Conservation (phyloP, 1,140 invertebrate genomes). For the Zaprionus vittiger region DNA sequence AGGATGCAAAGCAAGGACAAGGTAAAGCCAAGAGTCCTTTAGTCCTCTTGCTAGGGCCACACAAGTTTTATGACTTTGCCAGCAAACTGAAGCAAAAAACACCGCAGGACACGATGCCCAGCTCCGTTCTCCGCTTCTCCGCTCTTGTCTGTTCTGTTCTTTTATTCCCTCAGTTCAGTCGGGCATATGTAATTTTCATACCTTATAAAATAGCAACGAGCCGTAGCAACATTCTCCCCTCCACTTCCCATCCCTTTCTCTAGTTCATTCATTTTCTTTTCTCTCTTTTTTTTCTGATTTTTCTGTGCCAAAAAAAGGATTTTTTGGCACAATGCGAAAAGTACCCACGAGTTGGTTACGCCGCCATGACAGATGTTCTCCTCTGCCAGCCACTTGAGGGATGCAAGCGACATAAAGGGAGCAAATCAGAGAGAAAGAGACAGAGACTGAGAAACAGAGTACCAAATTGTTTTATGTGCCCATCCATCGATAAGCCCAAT, state of each 20-base stretch:
- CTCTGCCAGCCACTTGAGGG: conserved; percentile 26
- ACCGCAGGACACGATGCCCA: conserved; percentile 1
- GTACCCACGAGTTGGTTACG: neutral
- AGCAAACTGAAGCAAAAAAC: conserved; percentile 13
- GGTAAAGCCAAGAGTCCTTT: conserved; percentile 38
- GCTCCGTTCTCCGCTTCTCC: neutral
- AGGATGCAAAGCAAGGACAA: conserved; percentile 61
- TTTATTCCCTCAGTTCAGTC: conserved; percentile 17
- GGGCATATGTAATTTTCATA: conserved; percentile 66
- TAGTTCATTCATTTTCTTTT: neutral
- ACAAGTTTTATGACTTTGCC: conserved; percentile 41
- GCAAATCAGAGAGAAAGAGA: neutral
- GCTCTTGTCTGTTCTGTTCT: conserved; percentile 14
- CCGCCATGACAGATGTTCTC: conserved; percentile 35
- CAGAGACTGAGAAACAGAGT: conserved; percentile 16
- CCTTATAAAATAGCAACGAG: conserved; percentile 57
- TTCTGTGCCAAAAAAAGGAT: conserved; percentile 41
- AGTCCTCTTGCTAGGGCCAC: neutral
- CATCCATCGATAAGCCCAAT: conserved; percentile 77
- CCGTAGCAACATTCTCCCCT: conserved; percentile 12
- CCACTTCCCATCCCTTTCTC: neutral
- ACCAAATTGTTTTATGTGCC: conserved; percentile 76
- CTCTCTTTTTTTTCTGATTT: neutral
- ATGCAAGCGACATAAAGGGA: conserved; percentile 9
- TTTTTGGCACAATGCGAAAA: conserved; percentile 11